Evolutionary conservation across 2,888 invertebrate genomes (phyloP).

Genomic region (Nebria brevicollis): DNA sequence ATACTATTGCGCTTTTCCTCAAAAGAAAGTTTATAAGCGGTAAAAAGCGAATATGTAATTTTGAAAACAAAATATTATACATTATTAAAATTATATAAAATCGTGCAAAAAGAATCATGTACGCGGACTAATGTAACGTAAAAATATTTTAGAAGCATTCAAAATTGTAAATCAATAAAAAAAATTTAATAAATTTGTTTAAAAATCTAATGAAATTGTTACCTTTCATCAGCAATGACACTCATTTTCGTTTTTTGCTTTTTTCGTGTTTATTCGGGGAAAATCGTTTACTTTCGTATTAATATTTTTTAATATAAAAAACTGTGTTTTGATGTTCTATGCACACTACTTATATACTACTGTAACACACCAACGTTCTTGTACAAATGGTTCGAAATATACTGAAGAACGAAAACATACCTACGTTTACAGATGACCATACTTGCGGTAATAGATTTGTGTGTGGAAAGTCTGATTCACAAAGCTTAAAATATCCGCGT

Average conservation of each 20-base stretch:
- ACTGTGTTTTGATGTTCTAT: background rate
- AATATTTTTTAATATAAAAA: conserved; percentile 2
- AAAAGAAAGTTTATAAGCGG: no score
- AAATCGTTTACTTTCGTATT: conserved; percentile 19
- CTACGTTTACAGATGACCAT: background rate
- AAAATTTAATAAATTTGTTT: background rate
- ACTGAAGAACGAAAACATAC: background rate
- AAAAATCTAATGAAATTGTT: conserved; percentile 26
- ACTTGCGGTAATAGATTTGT: conserved; percentile 33
- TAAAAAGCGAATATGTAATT: no score
- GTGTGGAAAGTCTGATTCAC: conserved; percentile 50
- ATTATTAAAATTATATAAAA: background rate
- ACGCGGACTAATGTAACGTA: background rate
- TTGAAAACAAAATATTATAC: background rate
- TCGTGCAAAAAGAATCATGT: background rate
- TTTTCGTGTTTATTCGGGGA: conserved; percentile 26
- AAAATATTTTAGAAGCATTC: no score
- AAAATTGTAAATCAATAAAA: background rate
- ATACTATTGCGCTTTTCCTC: no score
- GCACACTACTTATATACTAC: conserved; percentile 5
- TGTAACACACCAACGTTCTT: conserved; percentile 10
- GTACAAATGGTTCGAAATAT: conserved; percentile 10
- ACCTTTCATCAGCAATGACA: conserved; percentile 38
- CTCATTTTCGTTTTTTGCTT: conserved; percentile 32
- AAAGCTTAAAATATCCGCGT: conserved; percentile 46